Percentiles rank a stretch among this genome's conserved stretches.
phyloP scores from a whole-genome alignment of 2,888 invertebrate genomes.

The Aelia acuminata region DNA sequence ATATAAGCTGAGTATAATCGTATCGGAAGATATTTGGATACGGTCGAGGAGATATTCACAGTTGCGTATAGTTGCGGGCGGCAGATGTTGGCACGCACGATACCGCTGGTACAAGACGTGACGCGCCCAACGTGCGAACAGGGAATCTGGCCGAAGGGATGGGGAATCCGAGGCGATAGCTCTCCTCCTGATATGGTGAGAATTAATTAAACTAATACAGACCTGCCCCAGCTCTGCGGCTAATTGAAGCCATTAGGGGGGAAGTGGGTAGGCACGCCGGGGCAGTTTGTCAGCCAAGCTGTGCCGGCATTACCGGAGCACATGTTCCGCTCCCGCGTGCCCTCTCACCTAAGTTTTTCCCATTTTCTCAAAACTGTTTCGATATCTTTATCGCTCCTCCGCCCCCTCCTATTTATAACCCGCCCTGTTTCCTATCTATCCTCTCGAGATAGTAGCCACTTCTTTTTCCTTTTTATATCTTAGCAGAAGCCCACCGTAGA shows the following conservation, averaged over 20 bases:
- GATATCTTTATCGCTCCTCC: slow-evolving; percentile 40
- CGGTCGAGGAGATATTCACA: not conserved
- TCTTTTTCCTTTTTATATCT: slow-evolving; percentile 31
- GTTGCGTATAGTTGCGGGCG: not conserved
- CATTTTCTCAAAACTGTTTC: slow-evolving; percentile 43
- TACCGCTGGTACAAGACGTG: not conserved
- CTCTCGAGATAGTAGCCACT: not conserved
- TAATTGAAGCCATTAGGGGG: slow-evolving; percentile 35
- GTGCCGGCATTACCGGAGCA: slow-evolving; percentile 16
- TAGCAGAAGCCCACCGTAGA: not conserved
- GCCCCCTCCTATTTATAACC: not conserved
- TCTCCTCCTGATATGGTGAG: slow-evolving; percentile 9
- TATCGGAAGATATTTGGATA: not conserved
- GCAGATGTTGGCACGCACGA: not conserved
- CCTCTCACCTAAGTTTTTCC: slow-evolving; percentile 18
- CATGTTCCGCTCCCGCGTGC: not conserved
- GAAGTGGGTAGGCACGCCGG: not conserved
- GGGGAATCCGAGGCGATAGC: slow-evolving; percentile 11
- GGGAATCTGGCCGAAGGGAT: not conserved
- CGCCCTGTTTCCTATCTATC: not conserved
- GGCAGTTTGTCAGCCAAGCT: slow-evolving; percentile 47
- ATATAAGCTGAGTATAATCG: not conserved
- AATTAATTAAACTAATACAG: slow-evolving; percentile 45
- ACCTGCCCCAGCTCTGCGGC: not conserved
- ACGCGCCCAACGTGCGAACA: not conserved